Percentiles rank a stretch among this genome's conserved stretches.
These are phyloP conservation scores for Asbolus verrucosus DNA, from an alignment of 1,140 invertebrate species.

Conservation along the genomic window DNA sequence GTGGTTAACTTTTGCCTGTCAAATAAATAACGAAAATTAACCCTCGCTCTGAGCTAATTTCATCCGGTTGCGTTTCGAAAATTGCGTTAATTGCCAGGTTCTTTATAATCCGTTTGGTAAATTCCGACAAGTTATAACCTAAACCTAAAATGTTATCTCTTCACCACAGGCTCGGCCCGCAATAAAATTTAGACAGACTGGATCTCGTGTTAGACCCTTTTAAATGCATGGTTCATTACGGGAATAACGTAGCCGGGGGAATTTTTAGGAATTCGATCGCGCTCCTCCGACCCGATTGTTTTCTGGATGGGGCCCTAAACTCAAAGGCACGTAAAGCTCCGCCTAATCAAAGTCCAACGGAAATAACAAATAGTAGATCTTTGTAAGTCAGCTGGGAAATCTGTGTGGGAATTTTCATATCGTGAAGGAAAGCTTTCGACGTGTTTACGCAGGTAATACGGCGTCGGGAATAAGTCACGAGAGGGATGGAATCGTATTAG, in stretches of 20 bases:
- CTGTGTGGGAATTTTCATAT: slow-evolving; percentile 21
- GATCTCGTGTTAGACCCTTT: slow-evolving; percentile 11
- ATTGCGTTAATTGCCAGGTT: slow-evolving; percentile 1
- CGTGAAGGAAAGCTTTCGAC: background rate
- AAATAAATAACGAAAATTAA: slow-evolving; percentile 19
- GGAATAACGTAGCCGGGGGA: background rate
- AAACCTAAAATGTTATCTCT: slow-evolving; percentile 27
- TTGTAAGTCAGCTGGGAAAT: slow-evolving; percentile 14
- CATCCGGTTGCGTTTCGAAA: background rate
- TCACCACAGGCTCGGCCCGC: background rate
- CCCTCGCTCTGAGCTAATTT: no score
- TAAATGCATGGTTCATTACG: no score
- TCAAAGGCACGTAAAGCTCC: no score
- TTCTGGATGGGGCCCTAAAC: no score
- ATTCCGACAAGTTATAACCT: slow-evolving; percentile 25
- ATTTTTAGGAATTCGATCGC: background rate
- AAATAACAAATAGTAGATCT: background rate
- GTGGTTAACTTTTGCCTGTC: background rate
- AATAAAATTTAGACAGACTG: slow-evolving; percentile 7
- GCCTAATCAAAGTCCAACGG: background rate
- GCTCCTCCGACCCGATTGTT: no score
- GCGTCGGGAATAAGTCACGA: slow-evolving; percentile 14
- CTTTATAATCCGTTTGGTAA: slow-evolving; percentile 26
- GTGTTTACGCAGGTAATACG: slow-evolving; percentile 28
- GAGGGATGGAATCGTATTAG: slow-evolving; percentile 29